phyloP scores from a whole-genome alignment of 1,140 invertebrate genomes.

The Matsumurasca onukii region DNA sequence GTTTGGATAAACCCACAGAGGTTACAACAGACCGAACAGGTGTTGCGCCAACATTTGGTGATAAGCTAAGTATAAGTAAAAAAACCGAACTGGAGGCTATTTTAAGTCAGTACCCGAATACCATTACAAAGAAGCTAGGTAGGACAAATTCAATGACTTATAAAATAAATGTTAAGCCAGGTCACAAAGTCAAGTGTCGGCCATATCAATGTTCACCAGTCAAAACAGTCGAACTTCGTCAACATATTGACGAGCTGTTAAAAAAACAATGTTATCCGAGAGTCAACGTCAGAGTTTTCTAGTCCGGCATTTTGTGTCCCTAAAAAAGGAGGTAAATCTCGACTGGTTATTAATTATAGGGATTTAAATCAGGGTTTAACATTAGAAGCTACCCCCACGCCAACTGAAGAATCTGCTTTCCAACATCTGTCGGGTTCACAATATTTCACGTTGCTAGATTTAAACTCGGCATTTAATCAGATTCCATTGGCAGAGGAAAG shows the following conservation, averaged over 20 bases:
- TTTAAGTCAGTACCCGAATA: not conserved
- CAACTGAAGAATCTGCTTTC: not conserved
- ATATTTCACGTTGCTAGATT: not conserved
- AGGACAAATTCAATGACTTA: not conserved
- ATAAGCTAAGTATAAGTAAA: no score
- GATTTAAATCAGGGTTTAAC: not conserved
- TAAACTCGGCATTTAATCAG: not conserved
- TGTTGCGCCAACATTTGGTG: no score
- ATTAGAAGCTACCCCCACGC: not conserved
- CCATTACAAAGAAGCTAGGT: slow-evolving; percentile 5
- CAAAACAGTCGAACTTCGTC: not conserved
- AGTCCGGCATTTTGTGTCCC: slow-evolving; percentile 8
- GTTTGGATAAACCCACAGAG: no score
- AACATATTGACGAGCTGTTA: slow-evolving; percentile 11
- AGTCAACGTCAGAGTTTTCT: not conserved
- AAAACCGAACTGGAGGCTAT: not conserved
- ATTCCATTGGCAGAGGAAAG: not conserved
- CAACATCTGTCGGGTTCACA: not conserved
- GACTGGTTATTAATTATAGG: slow-evolving; percentile 5
- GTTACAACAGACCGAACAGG: no score
- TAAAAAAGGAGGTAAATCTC: slow-evolving; percentile 8
- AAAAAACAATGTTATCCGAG: not conserved
- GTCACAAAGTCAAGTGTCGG: not conserved
- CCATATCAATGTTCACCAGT: slow-evolving; percentile 14
- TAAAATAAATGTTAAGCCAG: not conserved